phyloP scores from a whole-genome alignment of 2,888 invertebrate species.

The Sarcophaga rosellei region DNA sequence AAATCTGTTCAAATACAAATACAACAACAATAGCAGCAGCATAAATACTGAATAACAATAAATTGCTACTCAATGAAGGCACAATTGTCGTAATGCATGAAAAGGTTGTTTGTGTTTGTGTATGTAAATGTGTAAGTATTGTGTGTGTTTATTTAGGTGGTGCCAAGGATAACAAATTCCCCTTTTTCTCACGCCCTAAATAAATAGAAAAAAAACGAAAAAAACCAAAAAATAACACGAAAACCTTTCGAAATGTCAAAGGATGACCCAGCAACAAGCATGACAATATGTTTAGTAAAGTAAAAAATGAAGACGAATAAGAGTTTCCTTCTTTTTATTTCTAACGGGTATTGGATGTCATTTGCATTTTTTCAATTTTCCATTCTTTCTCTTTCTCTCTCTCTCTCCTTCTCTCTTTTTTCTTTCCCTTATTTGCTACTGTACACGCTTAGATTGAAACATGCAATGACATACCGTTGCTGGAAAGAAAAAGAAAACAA shows the following conservation, averaged over 20 bases:
- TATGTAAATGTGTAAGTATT: conserved; percentile 19
- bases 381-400: too few species aligned
- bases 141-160: conserved; percentile 58
- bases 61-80: conserved; percentile 17
- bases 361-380: conserved; percentile 17
- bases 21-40: background rate
- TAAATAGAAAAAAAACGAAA: background rate
- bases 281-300: background rate
- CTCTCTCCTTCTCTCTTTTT: too few species aligned
- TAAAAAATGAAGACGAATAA: background rate
- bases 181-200: conserved; percentile 62
- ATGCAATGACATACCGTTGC: background rate
- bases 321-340: background rate
- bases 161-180: conserved; percentile 59
- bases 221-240: background rate
- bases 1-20: conserved; percentile 29
- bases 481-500: background rate
- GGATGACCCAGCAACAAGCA: background rate
- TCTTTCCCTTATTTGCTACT: conserved; percentile 40
- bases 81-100: too few species aligned
- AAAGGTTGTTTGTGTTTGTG: too few species aligned
- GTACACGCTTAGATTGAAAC: conserved; percentile 9
- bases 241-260: background rate
- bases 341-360: conserved; percentile 1
- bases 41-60: conserved; percentile 3